A percentile compares a stretch with the other conserved stretches of the same genome.
Evolutionary conservation across 2,797 vertebrate species (phyloP).

Genomic region (Cirrhinus molitorella): DNA sequence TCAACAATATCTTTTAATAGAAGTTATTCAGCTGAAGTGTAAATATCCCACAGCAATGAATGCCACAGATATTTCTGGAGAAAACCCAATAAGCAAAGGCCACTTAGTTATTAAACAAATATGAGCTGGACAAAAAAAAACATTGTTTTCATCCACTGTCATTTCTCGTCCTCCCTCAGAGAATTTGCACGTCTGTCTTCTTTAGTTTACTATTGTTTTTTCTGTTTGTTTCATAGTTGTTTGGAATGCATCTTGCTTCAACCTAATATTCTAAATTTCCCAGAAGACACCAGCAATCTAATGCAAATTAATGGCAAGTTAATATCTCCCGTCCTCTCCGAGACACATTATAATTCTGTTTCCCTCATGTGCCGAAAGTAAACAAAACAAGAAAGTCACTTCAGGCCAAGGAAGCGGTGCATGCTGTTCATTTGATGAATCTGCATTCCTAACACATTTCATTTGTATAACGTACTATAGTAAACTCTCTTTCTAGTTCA

Average conservation of each 20-base stretch:
- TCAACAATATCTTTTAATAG: conserved; percentile 26
- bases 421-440: conserved; percentile 2
- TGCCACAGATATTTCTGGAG: conserved; percentile 46
- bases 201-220: conserved; percentile 1
- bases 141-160: conserved; percentile 12
- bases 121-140: conserved; percentile 22
- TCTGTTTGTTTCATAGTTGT: neutral
- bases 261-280: conserved; percentile 25
- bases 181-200: conserved; percentile 9
- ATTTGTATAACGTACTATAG: conserved; percentile 10
- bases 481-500: conserved; percentile 48
- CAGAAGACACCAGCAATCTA: conserved; percentile 14
- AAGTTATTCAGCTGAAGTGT: conserved; percentile 24
- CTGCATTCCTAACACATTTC: neutral
- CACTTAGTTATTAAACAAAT: conserved; percentile 53
- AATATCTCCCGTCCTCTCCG: neutral
- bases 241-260: conserved; percentile 10
- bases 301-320: conserved; percentile 21
- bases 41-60: conserved; percentile 40
- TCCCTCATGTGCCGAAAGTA: neutral
- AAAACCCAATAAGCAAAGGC: conserved; percentile 40
- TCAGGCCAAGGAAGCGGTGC: conserved; percentile 14
- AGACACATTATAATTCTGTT: conserved; percentile 13
- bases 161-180: neutral
- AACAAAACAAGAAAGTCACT: conserved; percentile 5